Percentiles rank a stretch among this genome's conserved stretches.
Evolutionary conservation across 1,140 invertebrate species (phyloP).

Genomic region (Idris sp.): DNA sequence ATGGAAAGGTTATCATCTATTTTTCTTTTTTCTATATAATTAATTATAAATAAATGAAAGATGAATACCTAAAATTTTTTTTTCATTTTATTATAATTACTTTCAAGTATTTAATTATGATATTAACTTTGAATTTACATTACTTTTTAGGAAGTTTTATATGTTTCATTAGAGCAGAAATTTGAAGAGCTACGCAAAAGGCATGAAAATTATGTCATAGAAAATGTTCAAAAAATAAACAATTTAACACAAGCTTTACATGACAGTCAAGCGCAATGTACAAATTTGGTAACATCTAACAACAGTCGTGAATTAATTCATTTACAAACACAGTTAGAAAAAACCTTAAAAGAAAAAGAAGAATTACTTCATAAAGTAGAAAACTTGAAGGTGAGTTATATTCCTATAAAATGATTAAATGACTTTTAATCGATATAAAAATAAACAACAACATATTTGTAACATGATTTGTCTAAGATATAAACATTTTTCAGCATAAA

Average conservation of each 20-base stretch:
- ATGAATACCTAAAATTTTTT: too few relatives aligned
- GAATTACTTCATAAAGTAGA: constrained; percentile 66
- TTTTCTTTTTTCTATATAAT: too few relatives aligned
- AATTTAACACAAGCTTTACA: constrained; percentile 69
- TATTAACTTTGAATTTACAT: too few relatives aligned
- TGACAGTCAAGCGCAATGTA: constrained; percentile 72
- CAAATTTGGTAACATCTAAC: constrained; percentile 71
- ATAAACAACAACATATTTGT: not conserved
- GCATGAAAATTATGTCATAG: constrained; percentile 70
- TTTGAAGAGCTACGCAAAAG: constrained; percentile 69
- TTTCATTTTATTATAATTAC: constrained; percentile 3
- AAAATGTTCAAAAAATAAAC: constrained; percentile 74
- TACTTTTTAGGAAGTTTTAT: constrained; percentile 17
- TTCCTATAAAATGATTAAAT: too few relatives aligned
- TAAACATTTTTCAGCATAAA: constrained; percentile 51
- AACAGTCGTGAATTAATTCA: constrained; percentile 68
- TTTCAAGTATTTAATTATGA: too few relatives aligned
- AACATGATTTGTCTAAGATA: not conserved
- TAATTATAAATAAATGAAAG: too few relatives aligned
- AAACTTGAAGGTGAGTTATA: constrained; percentile 70
- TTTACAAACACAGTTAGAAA: constrained; percentile 68
- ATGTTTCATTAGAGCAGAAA: constrained; percentile 68
- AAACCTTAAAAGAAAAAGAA: constrained; percentile 69
- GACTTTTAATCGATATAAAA: too few relatives aligned
- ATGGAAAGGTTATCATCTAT: constrained; percentile 72